phyloP scores from a whole-genome alignment of 2,888 invertebrate species.

The Gymnocheta viridis region DNA sequence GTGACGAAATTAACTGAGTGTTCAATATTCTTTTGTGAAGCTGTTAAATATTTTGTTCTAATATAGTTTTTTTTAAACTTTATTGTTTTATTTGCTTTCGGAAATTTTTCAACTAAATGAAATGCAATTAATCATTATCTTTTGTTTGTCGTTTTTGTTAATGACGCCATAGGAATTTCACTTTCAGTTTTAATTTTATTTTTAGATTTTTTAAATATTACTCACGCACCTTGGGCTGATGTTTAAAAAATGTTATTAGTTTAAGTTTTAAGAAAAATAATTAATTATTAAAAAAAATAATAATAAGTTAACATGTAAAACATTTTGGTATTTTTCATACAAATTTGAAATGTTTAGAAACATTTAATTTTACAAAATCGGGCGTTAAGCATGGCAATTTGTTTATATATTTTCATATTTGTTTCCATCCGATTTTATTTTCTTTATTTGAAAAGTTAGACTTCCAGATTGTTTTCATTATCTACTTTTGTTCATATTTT shows the following conservation, averaged over 20 bases:
- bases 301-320: no score
- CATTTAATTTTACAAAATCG: no score
- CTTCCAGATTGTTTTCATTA: no score
- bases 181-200: constrained; percentile 39
- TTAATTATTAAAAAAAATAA: background rate
- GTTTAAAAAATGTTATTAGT: background rate
- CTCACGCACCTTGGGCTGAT: background rate
- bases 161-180: constrained; percentile 53
- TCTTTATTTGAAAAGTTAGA: no score
- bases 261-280: background rate
- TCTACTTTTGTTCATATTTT: no score
- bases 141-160: constrained; percentile 5
- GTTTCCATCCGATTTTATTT: no score
- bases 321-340: no score
- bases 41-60: constrained; percentile 34
- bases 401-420: no score
- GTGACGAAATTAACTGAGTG: constrained; percentile 45
- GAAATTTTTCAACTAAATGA: background rate
- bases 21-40: background rate
- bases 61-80: background rate
- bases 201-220: constrained; percentile 2
- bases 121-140: background rate
- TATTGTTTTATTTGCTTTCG: background rate
- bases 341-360: no score
- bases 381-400: no score